Base-by-base conservation (phyloP, 1,140 invertebrate genomes). In the Drosophila pruinosa region DNA sequence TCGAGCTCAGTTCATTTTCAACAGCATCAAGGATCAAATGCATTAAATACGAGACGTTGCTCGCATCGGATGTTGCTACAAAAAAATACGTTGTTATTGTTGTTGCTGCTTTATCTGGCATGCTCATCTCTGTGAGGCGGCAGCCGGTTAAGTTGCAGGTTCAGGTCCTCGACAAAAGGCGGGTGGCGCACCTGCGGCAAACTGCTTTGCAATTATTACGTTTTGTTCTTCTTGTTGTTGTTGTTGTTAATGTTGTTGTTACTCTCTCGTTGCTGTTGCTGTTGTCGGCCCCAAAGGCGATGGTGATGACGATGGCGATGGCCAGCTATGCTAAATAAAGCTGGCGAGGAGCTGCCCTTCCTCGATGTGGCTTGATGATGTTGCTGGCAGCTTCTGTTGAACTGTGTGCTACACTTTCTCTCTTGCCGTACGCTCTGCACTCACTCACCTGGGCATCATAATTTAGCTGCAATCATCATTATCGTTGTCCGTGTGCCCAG, bases 391-490 rank as follows among this genome's bases (percentile, higher is more conserved):
- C 82, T 88, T 88, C 82, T 88, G 82, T 88, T 86, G 81, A 62
- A 52, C 56, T 70, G 64, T 59, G 48, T 81, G 83, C 78, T 89
- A 89, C 79, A 89, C 85, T 89, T 89, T 89, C 85, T 89, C 85
- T 83, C 22, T 45, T 52, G n/a, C n/a, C n/a, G n/a, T 4, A 8
- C 22, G 43, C 80, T 85, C 59, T 72, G 61, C 78, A 81, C 57
- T 78, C 70, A 80, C 57, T 77, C 70, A 59, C 56, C 68, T 61
- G 71, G 72, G 89, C 83, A 89, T 90, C 89, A 90, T 90, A 90
- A 90, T 90, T 90, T 90, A 86, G 89, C 80, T 90, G 89, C 89
- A 90, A 90, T 90, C 89, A 90, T 90, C 89, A 90, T 90, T 90
- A 90, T 86, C 89, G 86, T 89, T 72, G 45, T 34, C 61, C 73